Conservation (phyloP, 2,113 vertebrate species). For the Ahaetulla prasina region DNA sequence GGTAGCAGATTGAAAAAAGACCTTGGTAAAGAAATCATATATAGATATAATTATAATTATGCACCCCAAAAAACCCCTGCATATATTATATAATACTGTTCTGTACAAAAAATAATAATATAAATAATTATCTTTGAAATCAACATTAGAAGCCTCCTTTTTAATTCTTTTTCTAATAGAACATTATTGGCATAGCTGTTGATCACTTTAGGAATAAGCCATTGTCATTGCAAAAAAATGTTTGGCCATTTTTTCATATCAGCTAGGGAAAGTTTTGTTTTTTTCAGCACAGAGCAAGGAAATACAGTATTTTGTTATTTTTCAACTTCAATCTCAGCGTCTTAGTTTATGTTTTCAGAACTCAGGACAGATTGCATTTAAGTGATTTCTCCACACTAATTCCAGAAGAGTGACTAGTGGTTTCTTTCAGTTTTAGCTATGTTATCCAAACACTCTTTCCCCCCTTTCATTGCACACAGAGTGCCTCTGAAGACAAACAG, state of each 20-base stretch:
- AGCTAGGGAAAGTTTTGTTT: not conserved
- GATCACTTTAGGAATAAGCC: not conserved
- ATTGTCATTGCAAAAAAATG: not conserved
- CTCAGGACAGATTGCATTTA: not conserved
- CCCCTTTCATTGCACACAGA: conserved; percentile 25
- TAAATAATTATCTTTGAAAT: not conserved
- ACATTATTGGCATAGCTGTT: not conserved
- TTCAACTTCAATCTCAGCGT: not conserved
- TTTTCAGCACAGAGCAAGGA: not conserved
- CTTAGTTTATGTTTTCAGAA: not conserved
- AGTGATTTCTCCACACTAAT: conserved; percentile 14
- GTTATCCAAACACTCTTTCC: conserved; percentile 19
- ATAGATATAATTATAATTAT: not conserved
- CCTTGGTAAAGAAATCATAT: not conserved
- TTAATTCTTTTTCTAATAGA: not conserved
- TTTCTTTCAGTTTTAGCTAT: conserved; percentile 18
- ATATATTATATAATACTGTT: not conserved
- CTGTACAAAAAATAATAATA: not conserved
- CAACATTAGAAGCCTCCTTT: not conserved
- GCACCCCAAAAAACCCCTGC: not conserved
- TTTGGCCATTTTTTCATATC: not conserved
- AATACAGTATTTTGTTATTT: not conserved
- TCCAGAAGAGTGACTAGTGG: conserved; percentile 26
- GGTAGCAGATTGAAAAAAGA: not conserved
- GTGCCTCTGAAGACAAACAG: conserved; percentile 38